Conservation (phyloP, 2,113 vertebrate species). For the Stegastes partitus region DNA sequence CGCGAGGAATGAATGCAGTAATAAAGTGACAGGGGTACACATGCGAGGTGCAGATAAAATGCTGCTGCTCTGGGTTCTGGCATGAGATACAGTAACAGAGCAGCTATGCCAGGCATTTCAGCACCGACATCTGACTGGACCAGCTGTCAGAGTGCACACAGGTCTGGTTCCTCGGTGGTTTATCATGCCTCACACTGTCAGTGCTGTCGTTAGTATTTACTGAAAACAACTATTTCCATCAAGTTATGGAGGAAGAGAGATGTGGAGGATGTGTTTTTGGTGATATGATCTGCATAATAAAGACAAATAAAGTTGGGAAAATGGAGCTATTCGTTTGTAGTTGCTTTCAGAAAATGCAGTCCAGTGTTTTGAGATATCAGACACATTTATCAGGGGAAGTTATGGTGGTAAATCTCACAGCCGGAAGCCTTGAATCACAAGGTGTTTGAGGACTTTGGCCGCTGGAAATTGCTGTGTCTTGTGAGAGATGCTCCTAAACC, state of each 20-base stretch:
- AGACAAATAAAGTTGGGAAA: accelerated
- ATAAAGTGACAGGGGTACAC: constrained; percentile 11
- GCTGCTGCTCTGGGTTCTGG: constrained; percentile 35
- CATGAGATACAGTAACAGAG: constrained; percentile 40
- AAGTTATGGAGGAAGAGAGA: no score
- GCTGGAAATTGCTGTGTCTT: constrained; percentile 64
- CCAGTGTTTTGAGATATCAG: neutral
- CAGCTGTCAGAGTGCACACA: constrained; percentile 57
- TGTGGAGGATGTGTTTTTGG: no score
- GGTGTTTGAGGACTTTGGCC: constrained; percentile 81
- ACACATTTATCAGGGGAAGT: constrained; percentile 29
- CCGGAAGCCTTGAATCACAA: constrained; percentile 68
- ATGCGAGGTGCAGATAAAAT: constrained; percentile 47
- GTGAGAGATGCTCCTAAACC: constrained; percentile 63
- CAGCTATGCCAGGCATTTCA: constrained; percentile 52
- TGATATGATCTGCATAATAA: neutral
- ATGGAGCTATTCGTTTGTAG: accelerated
- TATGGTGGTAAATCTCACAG: constrained; percentile 10
- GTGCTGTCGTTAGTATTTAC: constrained; percentile 1
- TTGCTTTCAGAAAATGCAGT: neutral
- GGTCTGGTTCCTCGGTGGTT: constrained; percentile 31
- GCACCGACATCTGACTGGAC: constrained; percentile 43
- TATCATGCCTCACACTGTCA: constrained; percentile 30
- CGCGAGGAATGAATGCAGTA: constrained; percentile 4
- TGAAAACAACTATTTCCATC: neutral